Base-by-base conservation (phyloP, 2,888 invertebrate genomes). In the Eutolmus rufibarbis region DNA sequence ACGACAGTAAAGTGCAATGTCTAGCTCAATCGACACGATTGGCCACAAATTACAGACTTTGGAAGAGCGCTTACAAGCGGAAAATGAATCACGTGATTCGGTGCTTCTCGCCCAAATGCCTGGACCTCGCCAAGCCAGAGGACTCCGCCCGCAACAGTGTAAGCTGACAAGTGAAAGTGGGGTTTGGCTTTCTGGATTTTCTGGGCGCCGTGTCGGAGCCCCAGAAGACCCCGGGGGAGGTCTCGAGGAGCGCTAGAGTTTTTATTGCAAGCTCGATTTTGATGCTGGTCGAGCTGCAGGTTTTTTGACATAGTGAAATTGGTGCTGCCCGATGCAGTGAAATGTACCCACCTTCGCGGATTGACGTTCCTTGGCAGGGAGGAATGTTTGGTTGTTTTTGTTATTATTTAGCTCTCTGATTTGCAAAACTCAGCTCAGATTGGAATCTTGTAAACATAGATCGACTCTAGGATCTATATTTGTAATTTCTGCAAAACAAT, bases 31-130 rank as follows among this genome's bases (percentile, higher is more conserved):
- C 92, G 96, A 96, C 93, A 96, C 96, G 89, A 92, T 92, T 89
- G 91, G 91, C 88, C 91, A 90, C 91, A 97, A 96, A 94, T 94
- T 98, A 92, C 95, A 96, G 93, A 96, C 95, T 91, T 94, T 98
- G 93, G 95, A 97, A 93, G 96, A 96, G 92, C 95, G 96, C 91
- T 94, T 97, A 90, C 95, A 95, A 89, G 91, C 91, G 34, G 93
- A 93, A 91, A 93, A 93, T 90, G 91, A 91, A 90, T 92, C 92
- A 90, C 91, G 91, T 90, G 92, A 90, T 91, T 93, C 66, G 74
- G 94, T 92, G 93, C 89, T 93, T 93, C 93, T 92, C 91, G 88
- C 88, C 87, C 88, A 86, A 84, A 76, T 88, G 34, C 91, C 91
- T 90, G 90, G 91, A 91, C 91, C 91, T 90, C 90, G 92, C 90